phyloP scores from a whole-genome alignment of 2,888 invertebrate species.

The Luperina nickerlii region DNA sequence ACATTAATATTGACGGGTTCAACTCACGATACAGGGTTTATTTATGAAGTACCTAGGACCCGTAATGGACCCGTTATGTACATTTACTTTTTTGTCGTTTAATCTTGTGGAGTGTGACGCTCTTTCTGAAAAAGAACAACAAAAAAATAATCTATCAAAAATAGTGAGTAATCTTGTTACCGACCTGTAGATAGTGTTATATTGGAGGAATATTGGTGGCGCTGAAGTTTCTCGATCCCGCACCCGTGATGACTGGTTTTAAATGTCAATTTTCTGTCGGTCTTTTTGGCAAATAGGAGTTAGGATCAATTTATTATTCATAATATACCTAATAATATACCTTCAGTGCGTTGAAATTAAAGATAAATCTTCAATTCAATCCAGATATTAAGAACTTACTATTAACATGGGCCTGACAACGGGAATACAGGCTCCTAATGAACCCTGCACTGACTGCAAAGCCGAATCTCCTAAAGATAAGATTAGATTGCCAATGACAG shows the following conservation, averaged over 20 bases:
- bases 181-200: no score
- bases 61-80: conserved; percentile 27
- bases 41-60: conserved; percentile 30
- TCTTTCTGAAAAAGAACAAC: background rate
- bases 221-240: background rate
- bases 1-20: conserved; percentile 52
- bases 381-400: background rate
- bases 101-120: background rate
- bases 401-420: background rate
- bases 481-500: background rate
- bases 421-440: no score
- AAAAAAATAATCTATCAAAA: background rate
- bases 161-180: background rate
- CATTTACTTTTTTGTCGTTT: background rate
- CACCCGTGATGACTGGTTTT: background rate
- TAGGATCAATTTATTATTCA: background rate
- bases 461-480: background rate
- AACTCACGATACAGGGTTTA: conserved; percentile 24
- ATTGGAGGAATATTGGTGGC: background rate
- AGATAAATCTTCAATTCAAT: background rate
- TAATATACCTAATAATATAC: background rate
- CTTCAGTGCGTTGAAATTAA: background rate
- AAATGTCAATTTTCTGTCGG: no score
- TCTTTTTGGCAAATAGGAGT: background rate
- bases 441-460: no score